These are phyloP conservation scores for Orestias chungarensis DNA, from an alignment of 2,797 vertebrate species.

Conservation along the genomic window DNA sequence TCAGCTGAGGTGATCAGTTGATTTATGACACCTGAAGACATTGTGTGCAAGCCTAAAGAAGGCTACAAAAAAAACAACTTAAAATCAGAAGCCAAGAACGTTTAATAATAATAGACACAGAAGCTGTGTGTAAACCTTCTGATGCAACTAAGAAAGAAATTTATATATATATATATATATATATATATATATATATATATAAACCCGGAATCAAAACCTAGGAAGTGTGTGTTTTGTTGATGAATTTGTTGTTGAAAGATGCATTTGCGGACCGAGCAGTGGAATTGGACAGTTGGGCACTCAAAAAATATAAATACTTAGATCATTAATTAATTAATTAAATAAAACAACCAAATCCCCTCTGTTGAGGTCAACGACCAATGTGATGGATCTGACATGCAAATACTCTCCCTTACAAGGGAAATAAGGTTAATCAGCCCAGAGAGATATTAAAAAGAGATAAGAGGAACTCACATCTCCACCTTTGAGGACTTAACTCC, in stretches of 20 bases:
- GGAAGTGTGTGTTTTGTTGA: not conserved
- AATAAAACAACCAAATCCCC: not conserved
- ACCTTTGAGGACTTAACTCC: not conserved
- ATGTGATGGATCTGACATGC: too few species aligned
- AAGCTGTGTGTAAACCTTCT: not conserved
- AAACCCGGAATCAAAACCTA: not conserved
- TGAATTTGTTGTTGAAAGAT: not conserved
- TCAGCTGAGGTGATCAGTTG: conserved; percentile 16
- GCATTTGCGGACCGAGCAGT: not conserved
- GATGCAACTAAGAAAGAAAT: not conserved
- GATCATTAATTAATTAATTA: too few species aligned
- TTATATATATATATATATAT: too few species aligned
- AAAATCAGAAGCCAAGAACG: not conserved
- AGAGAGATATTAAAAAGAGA: too few species aligned
- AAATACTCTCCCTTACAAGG: too few species aligned
- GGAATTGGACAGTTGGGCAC: too few species aligned
- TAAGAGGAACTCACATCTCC: too few species aligned
- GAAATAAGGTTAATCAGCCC: not conserved
- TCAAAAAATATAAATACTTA: too few species aligned
- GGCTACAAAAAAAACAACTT: not conserved
- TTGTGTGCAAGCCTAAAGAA: not conserved
- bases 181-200: too few species aligned
- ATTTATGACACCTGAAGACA: conserved; percentile 58
- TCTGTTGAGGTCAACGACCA: not conserved
- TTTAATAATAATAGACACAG: not conserved